Evolutionary conservation across 2,888 invertebrate genomes (phyloP).

Genomic region (Calameuta filiformis): DNA sequence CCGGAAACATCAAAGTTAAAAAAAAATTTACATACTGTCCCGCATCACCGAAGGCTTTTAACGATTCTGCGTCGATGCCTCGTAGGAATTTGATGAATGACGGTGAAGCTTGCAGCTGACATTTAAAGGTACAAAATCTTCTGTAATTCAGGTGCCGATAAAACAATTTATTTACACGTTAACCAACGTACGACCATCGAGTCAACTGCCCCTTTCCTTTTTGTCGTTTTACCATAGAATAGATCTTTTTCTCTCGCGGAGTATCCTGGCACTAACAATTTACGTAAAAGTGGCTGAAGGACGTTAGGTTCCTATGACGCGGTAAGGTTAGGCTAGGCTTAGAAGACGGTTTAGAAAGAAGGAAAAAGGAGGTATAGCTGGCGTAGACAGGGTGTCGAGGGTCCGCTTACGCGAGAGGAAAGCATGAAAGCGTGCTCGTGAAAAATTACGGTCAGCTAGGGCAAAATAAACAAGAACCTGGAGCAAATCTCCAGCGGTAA

Average conservation of each 20-base stretch:
- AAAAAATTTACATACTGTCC: not conserved
- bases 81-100: not conserved
- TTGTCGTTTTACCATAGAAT: not conserved
- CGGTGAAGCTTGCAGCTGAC: not conserved
- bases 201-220: not conserved
- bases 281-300: not conserved
- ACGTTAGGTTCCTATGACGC: not conserved
- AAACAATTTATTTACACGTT: not conserved
- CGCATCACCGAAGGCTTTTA: slow-evolving; percentile 1
- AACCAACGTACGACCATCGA: not conserved
- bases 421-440: slow-evolving; percentile 8
- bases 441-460: slow-evolving; percentile 33
- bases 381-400: not conserved
- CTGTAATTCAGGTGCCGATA: not conserved
- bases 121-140: not conserved
- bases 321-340: not conserved
- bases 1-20: not conserved
- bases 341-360: not conserved
- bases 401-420: not conserved
- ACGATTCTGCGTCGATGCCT: not conserved
- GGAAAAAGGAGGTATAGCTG: not conserved
- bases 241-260: not conserved
- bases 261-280: not conserved
- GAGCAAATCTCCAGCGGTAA: slow-evolving; percentile 34
- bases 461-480: slow-evolving; percentile 37